A percentile compares a stretch with the other conserved stretches of the same genome.
Conservation (phyloP, 2,113 vertebrate species). For the Anas platyrhynchos region DNA sequence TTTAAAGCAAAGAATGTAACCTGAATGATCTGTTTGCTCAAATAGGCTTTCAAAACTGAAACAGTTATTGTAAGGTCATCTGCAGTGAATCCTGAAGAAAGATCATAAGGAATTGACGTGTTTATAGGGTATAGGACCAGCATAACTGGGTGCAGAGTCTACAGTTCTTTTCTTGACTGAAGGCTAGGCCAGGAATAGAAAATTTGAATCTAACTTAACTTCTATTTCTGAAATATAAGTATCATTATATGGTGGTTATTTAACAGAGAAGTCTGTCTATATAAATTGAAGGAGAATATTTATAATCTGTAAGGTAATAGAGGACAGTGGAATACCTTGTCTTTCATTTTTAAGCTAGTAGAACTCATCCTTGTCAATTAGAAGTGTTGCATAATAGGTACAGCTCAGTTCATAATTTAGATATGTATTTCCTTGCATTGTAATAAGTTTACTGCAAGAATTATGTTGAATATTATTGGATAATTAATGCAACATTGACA, state of each 20-base stretch:
- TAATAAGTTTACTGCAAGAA: background rate
- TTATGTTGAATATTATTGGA: slow-evolving; percentile 2
- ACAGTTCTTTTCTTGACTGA: background rate
- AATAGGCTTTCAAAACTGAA: background rate
- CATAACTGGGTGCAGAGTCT: background rate
- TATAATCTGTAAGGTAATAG: background rate
- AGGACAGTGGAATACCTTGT: background rate
- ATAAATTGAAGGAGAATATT: background rate
- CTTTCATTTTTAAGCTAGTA: background rate
- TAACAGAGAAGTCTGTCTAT: background rate
- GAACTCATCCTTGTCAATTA: background rate
- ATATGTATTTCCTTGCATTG: too few species aligned
- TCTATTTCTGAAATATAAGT: background rate
- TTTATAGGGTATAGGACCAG: background rate
- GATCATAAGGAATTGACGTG: background rate
- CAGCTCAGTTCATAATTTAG: background rate
- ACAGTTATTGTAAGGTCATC: background rate
- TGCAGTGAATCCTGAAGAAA: background rate
- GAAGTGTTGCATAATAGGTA: background rate
- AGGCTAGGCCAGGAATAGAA: background rate
- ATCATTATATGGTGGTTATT: background rate
- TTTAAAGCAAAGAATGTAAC: background rate
- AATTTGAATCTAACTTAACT: background rate
- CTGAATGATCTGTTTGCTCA: background rate
- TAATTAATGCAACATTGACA: slow-evolving; percentile 48